Evolutionary conservation across 2,888 invertebrate genomes (phyloP), one percentile per base, ranked within the genome.

Genomic region (Hyposoter dolosus): DNA sequence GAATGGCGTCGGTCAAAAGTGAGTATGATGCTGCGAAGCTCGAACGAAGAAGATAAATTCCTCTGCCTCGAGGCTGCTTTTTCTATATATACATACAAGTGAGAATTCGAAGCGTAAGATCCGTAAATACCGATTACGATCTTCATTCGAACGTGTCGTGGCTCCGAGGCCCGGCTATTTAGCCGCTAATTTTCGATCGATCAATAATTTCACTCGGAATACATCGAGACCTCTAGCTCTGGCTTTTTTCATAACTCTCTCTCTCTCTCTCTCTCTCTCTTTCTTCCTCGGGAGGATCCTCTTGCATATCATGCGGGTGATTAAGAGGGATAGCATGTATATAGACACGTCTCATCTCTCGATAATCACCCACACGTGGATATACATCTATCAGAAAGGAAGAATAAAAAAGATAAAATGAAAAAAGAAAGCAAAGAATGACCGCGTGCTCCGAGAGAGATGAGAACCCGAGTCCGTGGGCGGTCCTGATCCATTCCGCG

Each of bases 161-260:
- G 90, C 93, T 91, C 88, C 90, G 89, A 91, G 92, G 90, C 83
- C 81, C 75, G 88, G 93, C 91, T 90, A 91, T 93, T 93, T 93
- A 92, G 91, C 91, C 92, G 89, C 93, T 93, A 93, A 93, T 93
- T 93, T 93, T 91, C 92, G 92, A 93, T 93, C 93, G 92, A 93
- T 93, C 93, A 93, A 92, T 91, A 90, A 90, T 89, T 85, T 90
- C 88, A 89, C 91, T 91, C 90, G 90, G 86, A 87, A 75, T 43
- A 74, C 74, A 63, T 71, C 32, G 84, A 47, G 17, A 28, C 28
- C 60, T 60, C 60, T 28, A 28, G 28, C 5, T 60, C 28, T 28
- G 23, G 28, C 12, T 56, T 10, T 56, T 50, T 56, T 56, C 56
- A 47, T 23, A 17, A 17, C 50, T 17, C 15, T 50, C 17, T 17